These are phyloP conservation scores for Meteorus sp. DNA, from an alignment of 1,140 invertebrate genomes.

Conservation along the genomic window DNA sequence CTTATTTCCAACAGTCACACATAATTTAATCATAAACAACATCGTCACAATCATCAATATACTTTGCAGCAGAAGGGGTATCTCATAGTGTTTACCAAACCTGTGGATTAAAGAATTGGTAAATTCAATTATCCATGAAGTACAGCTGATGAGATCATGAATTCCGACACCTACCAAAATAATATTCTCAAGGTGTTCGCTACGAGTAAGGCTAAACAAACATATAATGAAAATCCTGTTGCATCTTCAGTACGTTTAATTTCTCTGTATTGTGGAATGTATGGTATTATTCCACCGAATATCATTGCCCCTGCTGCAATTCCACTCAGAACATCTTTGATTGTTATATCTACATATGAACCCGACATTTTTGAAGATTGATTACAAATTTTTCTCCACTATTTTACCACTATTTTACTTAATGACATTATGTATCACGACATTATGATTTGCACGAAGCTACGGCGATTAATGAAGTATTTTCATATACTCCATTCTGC, in stretches of 20 bases:
- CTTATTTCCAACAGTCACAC: constrained; percentile 83
- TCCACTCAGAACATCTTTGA: constrained; percentile 69
- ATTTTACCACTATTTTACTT: not conserved
- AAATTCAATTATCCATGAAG: constrained; percentile 11
- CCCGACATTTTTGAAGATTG: constrained; percentile 35
- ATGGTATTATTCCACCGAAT: constrained; percentile 83
- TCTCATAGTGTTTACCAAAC: constrained; percentile 97
- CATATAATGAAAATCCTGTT: constrained; percentile 95
- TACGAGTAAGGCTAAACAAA: constrained; percentile 91
- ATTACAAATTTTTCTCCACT: not conserved
- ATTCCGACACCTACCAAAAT: constrained; percentile 83
- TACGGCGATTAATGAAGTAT: no score
- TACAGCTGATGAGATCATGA: constrained; percentile 14
- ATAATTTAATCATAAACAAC: constrained; percentile 94
- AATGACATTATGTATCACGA: no score
- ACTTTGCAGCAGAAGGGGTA: constrained; percentile 93
- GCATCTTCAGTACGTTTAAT: constrained; percentile 88
- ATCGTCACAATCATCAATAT: constrained; percentile 97
- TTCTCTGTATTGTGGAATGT: constrained; percentile 92
- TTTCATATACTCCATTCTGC: no score
- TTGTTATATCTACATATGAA: constrained; percentile 51
- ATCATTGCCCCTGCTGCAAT: constrained; percentile 82
- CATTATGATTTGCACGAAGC: no score
- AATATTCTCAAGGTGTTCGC: constrained; percentile 96
- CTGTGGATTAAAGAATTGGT: constrained; percentile 64